phyloP scores from a whole-genome alignment of 2,888 invertebrate genomes.

The Baronia brevicornis region DNA sequence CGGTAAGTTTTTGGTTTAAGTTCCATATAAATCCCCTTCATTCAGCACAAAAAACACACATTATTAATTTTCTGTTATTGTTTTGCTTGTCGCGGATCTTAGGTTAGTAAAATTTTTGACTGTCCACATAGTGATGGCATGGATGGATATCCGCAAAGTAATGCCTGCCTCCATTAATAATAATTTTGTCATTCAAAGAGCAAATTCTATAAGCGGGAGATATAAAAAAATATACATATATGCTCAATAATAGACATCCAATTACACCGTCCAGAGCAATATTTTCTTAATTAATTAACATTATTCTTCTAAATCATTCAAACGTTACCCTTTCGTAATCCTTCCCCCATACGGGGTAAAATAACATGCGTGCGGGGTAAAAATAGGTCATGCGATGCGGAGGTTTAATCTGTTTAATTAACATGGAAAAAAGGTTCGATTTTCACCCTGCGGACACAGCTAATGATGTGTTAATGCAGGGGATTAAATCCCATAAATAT shows the following conservation, averaged over 20 bases:
- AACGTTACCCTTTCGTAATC: constrained; percentile 25
- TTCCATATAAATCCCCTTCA: too few relatives aligned
- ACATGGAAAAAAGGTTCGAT: constrained; percentile 64
- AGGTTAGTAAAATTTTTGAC: too few relatives aligned
- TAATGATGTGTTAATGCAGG: constrained; percentile 65
- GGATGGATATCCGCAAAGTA: too few relatives aligned
- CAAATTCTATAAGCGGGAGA: constrained; percentile 9
- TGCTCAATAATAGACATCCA: constrained; percentile 31
- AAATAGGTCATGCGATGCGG: constrained; percentile 64
- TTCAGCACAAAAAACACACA: too few relatives aligned
- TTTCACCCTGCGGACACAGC: constrained; percentile 42
- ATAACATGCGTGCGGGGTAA: constrained; percentile 47
- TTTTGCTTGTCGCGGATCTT: too few relatives aligned
- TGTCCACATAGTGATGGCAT: too few relatives aligned
- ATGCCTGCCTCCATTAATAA: too few relatives aligned
- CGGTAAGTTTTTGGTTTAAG: too few relatives aligned
- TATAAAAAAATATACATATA: constrained; percentile 12
- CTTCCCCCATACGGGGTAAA: constrained; percentile 32
- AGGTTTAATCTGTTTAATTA: constrained; percentile 69
- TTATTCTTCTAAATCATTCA: constrained; percentile 63
- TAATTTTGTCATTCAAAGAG: too few relatives aligned
- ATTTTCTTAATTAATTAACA: constrained; percentile 63
- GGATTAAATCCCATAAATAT: too few relatives aligned
- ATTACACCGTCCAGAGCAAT: constrained; percentile 44
- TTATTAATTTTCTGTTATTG: too few relatives aligned